These are phyloP conservation scores for Teleogryllus oceanicus DNA, from an alignment of 2,888 invertebrate genomes.

Conservation along the genomic window DNA sequence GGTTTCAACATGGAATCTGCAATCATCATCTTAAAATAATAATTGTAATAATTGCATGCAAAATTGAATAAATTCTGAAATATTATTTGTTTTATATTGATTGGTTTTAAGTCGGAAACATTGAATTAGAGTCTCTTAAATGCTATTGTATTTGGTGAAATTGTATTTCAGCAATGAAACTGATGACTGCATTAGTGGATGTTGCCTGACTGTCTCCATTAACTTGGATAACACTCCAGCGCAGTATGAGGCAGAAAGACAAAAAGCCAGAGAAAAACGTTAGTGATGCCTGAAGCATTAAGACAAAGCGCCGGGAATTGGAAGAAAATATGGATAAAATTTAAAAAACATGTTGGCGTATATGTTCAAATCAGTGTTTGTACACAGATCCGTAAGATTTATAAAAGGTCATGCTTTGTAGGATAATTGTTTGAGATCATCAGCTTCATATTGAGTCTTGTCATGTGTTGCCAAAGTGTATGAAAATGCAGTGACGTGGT, in stretches of 20 bases:
- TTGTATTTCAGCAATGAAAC: slow-evolving; percentile 77
- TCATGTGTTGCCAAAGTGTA: no score
- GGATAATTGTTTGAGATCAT: no score
- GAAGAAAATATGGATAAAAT: slow-evolving; percentile 99
- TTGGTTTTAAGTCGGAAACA: no score
- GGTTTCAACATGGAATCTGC: no score
- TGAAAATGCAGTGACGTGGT: neutral
- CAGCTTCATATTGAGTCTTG: no score
- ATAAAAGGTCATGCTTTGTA: neutral
- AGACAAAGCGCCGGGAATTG: slow-evolving; percentile 87
- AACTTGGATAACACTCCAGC: slow-evolving; percentile 95
- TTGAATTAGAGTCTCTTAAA: no score
- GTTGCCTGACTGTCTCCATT: slow-evolving; percentile 92
- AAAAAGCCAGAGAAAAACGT: slow-evolving; percentile 88
- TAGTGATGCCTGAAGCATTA: slow-evolving; percentile 84
- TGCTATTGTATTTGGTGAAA: no score
- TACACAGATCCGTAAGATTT: slow-evolving; percentile 76
- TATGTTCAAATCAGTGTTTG: slow-evolving; percentile 99
- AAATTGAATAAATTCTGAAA: no score
- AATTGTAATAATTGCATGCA: no score
- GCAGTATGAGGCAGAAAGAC: slow-evolving; percentile 96
- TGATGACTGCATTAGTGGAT: slow-evolving; percentile 98
- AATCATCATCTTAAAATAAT: no score
- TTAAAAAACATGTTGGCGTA: slow-evolving; percentile 98
- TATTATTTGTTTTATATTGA: no score